Evolutionary conservation across 1,140 invertebrate species (phyloP).

Genomic region (Wiebesia pumilae): DNA sequence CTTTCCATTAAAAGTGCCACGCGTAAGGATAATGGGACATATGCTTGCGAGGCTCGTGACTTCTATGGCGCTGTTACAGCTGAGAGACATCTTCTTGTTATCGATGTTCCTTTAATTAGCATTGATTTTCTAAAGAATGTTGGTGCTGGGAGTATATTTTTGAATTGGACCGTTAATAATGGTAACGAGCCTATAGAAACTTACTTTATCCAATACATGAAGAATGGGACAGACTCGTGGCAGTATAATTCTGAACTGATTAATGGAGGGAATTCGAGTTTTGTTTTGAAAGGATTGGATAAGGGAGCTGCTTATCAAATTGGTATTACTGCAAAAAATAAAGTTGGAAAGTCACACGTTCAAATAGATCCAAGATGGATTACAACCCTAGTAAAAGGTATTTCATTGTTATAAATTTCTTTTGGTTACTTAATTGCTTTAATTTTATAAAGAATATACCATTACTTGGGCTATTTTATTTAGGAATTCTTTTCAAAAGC

Average conservation of each 20-base stretch:
- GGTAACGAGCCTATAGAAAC: constrained; percentile 83
- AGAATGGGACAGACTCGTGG: constrained; percentile 76
- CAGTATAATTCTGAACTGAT: constrained; percentile 77
- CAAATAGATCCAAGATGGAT: constrained; percentile 75
- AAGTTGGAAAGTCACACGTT: constrained; percentile 73
- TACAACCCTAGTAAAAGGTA: constrained; percentile 78
- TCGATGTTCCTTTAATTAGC: constrained; percentile 82
- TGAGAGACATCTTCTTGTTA: constrained; percentile 78
- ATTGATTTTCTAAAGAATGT: constrained; percentile 86
- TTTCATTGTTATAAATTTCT: neutral
- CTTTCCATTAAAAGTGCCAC: constrained; percentile 76
- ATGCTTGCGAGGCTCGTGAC: constrained; percentile 72
- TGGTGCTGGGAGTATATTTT: constrained; percentile 82
- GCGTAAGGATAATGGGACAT: constrained; percentile 82
- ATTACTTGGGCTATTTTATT: no score
- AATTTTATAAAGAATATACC: neutral
- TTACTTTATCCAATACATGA: constrained; percentile 80
- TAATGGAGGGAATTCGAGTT: constrained; percentile 77
- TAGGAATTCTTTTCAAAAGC: no score
- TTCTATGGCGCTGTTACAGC: constrained; percentile 59
- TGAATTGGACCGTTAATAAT: constrained; percentile 88
- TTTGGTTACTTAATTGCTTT: neutral
- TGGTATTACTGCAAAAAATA: constrained; percentile 76
- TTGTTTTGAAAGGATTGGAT: constrained; percentile 78
- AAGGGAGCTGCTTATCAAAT: constrained; percentile 80